Percentiles rank a stretch among this genome's conserved stretches.
Evolutionary conservation across 2,888 invertebrate species (phyloP).

Genomic region (Mamestra brassicae): DNA sequence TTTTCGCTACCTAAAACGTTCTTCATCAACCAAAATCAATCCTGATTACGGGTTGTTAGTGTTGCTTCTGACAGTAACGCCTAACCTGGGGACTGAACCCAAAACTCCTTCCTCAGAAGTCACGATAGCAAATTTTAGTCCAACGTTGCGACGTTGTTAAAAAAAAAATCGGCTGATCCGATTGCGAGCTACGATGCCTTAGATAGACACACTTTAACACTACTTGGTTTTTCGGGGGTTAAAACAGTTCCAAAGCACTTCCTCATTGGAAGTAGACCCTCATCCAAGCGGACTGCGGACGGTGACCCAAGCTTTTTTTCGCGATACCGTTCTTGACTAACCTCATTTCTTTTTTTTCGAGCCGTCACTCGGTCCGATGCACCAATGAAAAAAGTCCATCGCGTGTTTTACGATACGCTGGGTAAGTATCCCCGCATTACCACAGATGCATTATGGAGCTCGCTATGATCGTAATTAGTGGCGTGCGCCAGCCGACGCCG

Average conservation of each 20-base stretch:
- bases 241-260: constrained; percentile 7
- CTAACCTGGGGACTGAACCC: too few species aligned
- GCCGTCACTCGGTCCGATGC: constrained; percentile 81
- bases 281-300: constrained; percentile 67
- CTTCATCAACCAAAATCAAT: too few species aligned
- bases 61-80: too few species aligned
- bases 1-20: too few species aligned
- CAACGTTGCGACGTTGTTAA: too few species aligned
- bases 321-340: constrained; percentile 77
- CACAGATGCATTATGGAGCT: constrained; percentile 78
- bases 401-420: constrained; percentile 79
- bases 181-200: too few species aligned
- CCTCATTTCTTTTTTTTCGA: constrained; percentile 83
- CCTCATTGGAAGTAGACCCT: constrained; percentile 32
- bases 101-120: too few species aligned
- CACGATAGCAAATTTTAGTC: too few species aligned
- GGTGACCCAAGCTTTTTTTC: constrained; percentile 72
- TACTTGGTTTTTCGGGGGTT: background rate
- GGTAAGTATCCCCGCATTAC: constrained; percentile 76
- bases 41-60: too few species aligned
- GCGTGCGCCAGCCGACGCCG: constrained; percentile 54
- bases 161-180: too few species aligned
- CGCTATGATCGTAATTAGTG: constrained; percentile 68
- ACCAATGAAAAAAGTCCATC: constrained; percentile 79
- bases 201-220: background rate